Base-by-base conservation (phyloP, 1,140 invertebrate species). In the Cheumatopsyche charites region DNA sequence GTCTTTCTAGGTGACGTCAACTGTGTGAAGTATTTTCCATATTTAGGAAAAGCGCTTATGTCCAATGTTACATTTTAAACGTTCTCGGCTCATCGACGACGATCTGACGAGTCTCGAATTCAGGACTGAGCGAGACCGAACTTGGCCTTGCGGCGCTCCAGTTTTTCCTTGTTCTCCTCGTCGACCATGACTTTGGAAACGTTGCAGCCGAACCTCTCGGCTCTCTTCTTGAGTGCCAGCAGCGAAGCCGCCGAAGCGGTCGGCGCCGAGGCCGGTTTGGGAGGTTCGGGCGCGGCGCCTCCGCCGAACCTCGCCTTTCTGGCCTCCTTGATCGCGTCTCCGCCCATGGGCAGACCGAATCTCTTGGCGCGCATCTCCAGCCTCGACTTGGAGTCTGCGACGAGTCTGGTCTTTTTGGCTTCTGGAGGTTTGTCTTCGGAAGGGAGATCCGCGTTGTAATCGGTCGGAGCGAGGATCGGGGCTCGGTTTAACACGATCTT, bases 281-380 rank as follows among this genome's bases (percentile, higher is more conserved):
- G 3, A n/a, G n/a, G 19, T 25, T 26, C 73, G 78, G 67, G 74
- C 29, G 29, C 29, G 75, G 67, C 71, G 75, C 42, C 79, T 77
- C 75, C 79, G 66, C 82, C 86, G 83, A 92, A 92, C 77, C 90
- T 83, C 69, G 88, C 87, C 71, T 89, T 88, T 76, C 90, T 85
- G 1, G 86, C 90, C 78, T 88, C 86, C 81, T 90, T 92, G 73
- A 87, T 87, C 13, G 81, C 79, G 49, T 83, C 77, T 47, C 89
- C 83, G 47, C 87, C 82, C 3, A 86, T 74, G 4, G 87, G 83
- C n/a, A 90, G 79, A 25, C 91, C 92, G 84, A 94, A 94, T 78
- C 92, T 89, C 78, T 92, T 92, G 1, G 91, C 91, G 76, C 92
- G 86, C 86, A 92, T 86, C 80, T 92, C 91, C 61, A 93, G 77